Percentiles rank a stretch among this genome's conserved stretches.
phyloP scores from a whole-genome alignment of 2,888 invertebrate species.

The Lithophane ornitopus region DNA sequence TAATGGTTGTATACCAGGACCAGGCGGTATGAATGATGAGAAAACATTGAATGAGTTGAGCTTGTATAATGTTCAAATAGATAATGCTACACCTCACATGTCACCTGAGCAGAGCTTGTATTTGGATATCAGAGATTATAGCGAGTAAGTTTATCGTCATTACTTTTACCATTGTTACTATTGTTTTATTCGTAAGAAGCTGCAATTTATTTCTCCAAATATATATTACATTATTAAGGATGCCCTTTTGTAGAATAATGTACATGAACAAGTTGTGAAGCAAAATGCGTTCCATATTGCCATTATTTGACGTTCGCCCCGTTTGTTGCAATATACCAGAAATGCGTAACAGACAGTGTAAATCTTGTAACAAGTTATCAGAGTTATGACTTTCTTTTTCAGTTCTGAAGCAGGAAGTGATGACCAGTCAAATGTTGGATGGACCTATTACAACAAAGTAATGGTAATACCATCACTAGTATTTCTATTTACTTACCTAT shows the following conservation, averaged over 20 bases:
- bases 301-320: neutral
- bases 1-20: conserved; percentile 37
- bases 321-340: neutral
- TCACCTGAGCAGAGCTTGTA: conserved; percentile 87
- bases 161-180: no score
- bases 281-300: neutral
- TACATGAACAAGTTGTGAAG: neutral
- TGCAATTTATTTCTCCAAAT: neutral
- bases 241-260: neutral
- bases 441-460: conserved; percentile 94
- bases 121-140: conserved; percentile 87
- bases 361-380: conserved; percentile 66
- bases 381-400: conserved; percentile 65
- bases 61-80: conserved; percentile 85
- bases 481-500: no score
- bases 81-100: conserved; percentile 86
- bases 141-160: conserved; percentile 80
- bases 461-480: conserved; percentile 85
- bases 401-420: conserved; percentile 89
- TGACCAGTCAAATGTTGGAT: conserved; percentile 91
- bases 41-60: conserved; percentile 87
- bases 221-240: no score
- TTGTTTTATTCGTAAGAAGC: neutral
- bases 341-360: neutral
- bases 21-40: conserved; percentile 76